Conservation (phyloP, 1,140 invertebrate genomes). For the Drosophila equinoxialis region DNA sequence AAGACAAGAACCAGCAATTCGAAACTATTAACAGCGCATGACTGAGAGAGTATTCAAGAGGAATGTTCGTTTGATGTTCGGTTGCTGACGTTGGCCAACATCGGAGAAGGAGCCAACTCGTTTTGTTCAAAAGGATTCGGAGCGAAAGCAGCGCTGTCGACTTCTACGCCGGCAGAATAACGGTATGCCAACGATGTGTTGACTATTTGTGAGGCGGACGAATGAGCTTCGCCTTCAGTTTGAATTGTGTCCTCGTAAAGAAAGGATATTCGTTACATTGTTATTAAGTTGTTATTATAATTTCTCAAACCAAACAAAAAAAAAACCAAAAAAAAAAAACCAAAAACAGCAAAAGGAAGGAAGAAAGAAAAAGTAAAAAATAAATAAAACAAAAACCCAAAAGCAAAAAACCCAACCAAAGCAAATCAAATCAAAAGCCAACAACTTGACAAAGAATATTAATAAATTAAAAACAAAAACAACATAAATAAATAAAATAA, state of each 20-base stretch:
- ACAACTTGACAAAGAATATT: slow-evolving; percentile 50
- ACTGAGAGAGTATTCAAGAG: slow-evolving; percentile 43
- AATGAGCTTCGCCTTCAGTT: slow-evolving; percentile 81
- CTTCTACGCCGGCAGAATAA: slow-evolving; percentile 73
- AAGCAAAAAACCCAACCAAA: slow-evolving; percentile 48
- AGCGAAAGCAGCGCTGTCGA: slow-evolving; percentile 35
- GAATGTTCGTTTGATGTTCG: slow-evolving; percentile 27
- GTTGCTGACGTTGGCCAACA: slow-evolving; percentile 5
- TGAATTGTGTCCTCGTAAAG: slow-evolving; percentile 83
- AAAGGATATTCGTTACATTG: slow-evolving; percentile 83
- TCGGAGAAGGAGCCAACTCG: slow-evolving; percentile 14
- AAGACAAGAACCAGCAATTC: slow-evolving; percentile 56
- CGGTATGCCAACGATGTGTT: slow-evolving; percentile 65
- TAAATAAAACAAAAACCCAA: slow-evolving; percentile 18
- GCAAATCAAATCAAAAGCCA: slow-evolving; percentile 48
- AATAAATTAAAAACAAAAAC: not conserved
- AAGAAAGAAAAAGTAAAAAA: slow-evolving; percentile 47
- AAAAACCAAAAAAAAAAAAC: slow-evolving; percentile 52
- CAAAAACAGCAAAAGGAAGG: slow-evolving; percentile 41
- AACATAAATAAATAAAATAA: slow-evolving; percentile 17
- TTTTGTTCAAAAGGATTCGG: slow-evolving; percentile 46
- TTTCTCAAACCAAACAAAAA: slow-evolving; percentile 76
- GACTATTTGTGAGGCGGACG: slow-evolving; percentile 82
- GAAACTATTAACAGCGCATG: slow-evolving; percentile 51
- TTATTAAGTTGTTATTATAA: slow-evolving; percentile 83